Evolutionary conservation across 37 sponge, comb jelly and placozoan species (phyloP).

Genomic region (Ephydatia muelleri): DNA sequence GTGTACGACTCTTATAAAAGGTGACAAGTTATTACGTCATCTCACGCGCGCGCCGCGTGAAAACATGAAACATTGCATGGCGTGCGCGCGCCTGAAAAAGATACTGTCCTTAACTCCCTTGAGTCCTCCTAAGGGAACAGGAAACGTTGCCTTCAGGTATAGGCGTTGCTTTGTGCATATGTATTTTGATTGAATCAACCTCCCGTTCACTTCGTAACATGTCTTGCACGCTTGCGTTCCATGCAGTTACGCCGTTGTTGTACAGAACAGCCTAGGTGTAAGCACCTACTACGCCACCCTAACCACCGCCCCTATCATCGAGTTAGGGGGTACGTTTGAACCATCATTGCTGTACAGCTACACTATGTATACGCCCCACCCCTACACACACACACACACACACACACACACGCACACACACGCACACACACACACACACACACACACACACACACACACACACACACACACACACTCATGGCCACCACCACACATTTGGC

Average conservation of each 20-base stretch:
- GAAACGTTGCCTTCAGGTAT: background rate
- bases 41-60: no score
- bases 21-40: no score
- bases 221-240: no score
- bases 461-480: no score
- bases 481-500: no score
- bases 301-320: background rate
- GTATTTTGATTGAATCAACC: background rate
- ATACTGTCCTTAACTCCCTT: no score
- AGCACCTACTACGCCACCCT: background rate
- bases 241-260: background rate
- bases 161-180: background rate
- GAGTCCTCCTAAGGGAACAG: conserved; percentile 11
- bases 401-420: conserved; percentile 5
- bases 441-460: conserved; percentile 8
- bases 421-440: conserved; percentile 1
- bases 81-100: no score
- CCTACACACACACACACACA: conserved; percentile 7
- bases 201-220: background rate
- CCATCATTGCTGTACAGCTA: background rate
- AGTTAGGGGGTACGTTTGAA: background rate
- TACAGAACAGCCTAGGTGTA: background rate
- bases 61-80: no score
- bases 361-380: no score
- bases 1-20: no score